These are phyloP conservation scores for Trachelus tabidus DNA, from an alignment of 2,888 invertebrate species.

Conservation along the genomic window DNA sequence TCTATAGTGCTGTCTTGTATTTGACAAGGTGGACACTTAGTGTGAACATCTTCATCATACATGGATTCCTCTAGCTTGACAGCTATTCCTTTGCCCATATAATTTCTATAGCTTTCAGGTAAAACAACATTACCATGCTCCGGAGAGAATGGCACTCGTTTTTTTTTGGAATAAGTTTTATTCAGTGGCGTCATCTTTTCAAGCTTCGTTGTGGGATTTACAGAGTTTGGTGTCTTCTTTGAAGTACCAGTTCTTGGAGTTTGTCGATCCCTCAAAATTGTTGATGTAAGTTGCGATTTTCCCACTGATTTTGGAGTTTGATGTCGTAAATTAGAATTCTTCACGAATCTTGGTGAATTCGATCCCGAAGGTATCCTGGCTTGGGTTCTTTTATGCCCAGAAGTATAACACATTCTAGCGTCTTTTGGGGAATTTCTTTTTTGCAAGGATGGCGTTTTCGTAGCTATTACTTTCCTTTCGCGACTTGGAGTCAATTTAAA, in stretches of 20 bases:
- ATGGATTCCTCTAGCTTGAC: conserved; percentile 42
- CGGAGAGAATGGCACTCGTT: neutral
- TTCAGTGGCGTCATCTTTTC: conserved; percentile 17
- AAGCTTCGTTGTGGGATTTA: neutral
- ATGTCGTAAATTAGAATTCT: neutral
- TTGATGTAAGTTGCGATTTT: neutral
- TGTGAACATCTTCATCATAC: conserved; percentile 40
- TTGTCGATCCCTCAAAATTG: neutral
- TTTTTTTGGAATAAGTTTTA: conserved; percentile 25
- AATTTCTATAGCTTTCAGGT: neutral
- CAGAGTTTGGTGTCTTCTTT: neutral
- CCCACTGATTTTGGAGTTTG: neutral
- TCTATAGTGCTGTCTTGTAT: neutral
- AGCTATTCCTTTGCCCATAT: conserved; percentile 27
- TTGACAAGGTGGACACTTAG: neutral
- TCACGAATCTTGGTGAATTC: neutral
- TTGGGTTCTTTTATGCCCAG: neutral
- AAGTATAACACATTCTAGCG: neutral
- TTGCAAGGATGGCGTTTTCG: neutral
- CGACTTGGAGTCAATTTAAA: conserved; percentile 22
- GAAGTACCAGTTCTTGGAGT: neutral
- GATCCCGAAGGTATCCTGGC: neutral
- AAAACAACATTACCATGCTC: neutral
- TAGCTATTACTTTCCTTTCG: neutral
- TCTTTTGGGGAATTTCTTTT: neutral